Base-by-base conservation (phyloP, 2,797 vertebrate species). In the Botia almorhae region DNA sequence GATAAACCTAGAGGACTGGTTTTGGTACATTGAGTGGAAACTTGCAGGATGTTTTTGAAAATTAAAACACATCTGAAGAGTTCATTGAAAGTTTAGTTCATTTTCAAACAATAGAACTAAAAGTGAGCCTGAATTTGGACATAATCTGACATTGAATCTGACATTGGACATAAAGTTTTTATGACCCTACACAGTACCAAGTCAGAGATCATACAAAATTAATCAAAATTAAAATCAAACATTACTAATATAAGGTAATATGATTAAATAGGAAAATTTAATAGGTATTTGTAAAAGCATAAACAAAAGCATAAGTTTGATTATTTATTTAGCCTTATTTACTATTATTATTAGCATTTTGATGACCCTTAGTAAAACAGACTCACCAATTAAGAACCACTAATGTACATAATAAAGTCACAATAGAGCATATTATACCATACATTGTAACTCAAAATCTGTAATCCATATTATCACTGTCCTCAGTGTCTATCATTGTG, bases 31-130 rank as follows among this genome's bases (percentile, higher is more conserved):
- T 26, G 74, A 16, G 11, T 14, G 19, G 43, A 77, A 29, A 17
- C 7, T 0, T 48, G 39, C 7, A 48, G 36, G 36, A 77, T 69
- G 65, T 60, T 58, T 76, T 77, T 14, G n/a, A 29, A 68, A 58
- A 33, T 16, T 1, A 69, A 58, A 58, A 69, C 58, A 76, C 75
- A 69, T 69, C 26, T 14, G 53, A 69, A 77, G 39, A 48, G 51
- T 69, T 69, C 16, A 7, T 7, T 48, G 10, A 39, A 53, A 58
- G 64, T 77, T 69, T 46, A 23, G 29, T 17, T 64, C 48, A 56
- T 43, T 46, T 26, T 58, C 11, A 19, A 77, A 11, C 3, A 21
- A 7, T 19, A 7, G 6, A 16, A 46, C 11, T 76, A 56, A 36
- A 53, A 53, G 39, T 26, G 50, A 76, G 48, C 51, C 19, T 17